Evolutionary conservation across 2,113 vertebrate species (phyloP).

Genomic region (human (Homo sapiens)): GRCh38 chr6:97178501-97179000

Average conservation of each 20-base stretch:
- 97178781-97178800: not conserved
- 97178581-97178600: slow-evolving; percentile 84
- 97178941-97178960: slow-evolving; percentile 43
- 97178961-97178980: not conserved
- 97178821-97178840: slow-evolving; percentile 7
- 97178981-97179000: slow-evolving; percentile 71
- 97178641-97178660: too few relatives aligned
- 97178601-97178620: not conserved
- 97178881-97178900: slow-evolving; percentile 38
- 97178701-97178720: slow-evolving; percentile 46
- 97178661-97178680: not conserved
- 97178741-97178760: slow-evolving; percentile 43
- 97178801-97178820: not conserved
- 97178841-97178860: slow-evolving; percentile 21
- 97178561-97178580: slow-evolving; percentile 89
- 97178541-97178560: slow-evolving; percentile 93
- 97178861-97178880: slow-evolving; percentile 27
- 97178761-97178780: not conserved
- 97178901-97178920: slow-evolving; percentile 28
- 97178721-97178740: slow-evolving; percentile 52
- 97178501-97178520: slow-evolving; percentile 87
- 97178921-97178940: slow-evolving; percentile 27
- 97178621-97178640: not conserved
- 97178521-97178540: slow-evolving; percentile 93
- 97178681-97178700: slow-evolving; percentile 47